Percentiles rank a stretch among this genome's conserved stretches.
Conservation (phyloP, 1,140 invertebrate genomes). For the Kradibia gibbosae region DNA sequence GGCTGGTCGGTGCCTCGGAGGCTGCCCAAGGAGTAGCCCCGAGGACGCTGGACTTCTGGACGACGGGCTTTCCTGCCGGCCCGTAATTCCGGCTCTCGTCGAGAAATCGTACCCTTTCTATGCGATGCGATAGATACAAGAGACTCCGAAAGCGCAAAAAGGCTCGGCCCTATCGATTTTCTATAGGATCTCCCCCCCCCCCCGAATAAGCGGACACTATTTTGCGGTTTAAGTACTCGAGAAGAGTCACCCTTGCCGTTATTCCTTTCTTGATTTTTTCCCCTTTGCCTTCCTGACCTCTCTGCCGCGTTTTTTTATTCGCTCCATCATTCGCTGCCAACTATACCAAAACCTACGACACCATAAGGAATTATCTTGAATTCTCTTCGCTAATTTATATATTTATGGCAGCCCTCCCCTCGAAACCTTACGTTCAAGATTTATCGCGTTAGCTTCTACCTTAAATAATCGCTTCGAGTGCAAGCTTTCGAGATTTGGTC, state of each 20-base stretch:
- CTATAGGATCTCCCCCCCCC: background rate
- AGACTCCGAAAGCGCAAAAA: background rate
- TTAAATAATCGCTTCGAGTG: too few relatives aligned
- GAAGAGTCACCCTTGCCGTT: background rate
- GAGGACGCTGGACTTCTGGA: too few relatives aligned
- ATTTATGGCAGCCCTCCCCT: too few relatives aligned
- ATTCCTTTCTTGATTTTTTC: background rate
- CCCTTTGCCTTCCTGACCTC: background rate
- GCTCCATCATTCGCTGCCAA: too few relatives aligned
- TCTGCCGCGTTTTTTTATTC: background rate
- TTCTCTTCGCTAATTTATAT: too few relatives aligned
- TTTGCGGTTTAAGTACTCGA: background rate
- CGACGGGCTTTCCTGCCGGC: too few relatives aligned
- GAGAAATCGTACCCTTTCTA: background rate
- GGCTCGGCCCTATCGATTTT: conserved; percentile 45
- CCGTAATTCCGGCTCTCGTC: too few relatives aligned
- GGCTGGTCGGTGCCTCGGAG: background rate
- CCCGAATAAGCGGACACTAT: background rate
- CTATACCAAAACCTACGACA: too few relatives aligned
- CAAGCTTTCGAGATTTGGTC: too few relatives aligned
- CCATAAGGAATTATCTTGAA: too few relatives aligned
- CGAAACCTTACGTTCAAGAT: too few relatives aligned
- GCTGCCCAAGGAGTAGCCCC: conserved; percentile 19
- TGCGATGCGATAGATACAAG: background rate
- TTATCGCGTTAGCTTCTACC: too few relatives aligned